Conservation (phyloP, 2,797 vertebrate species). For the Rhynchotus rufescens region DNA sequence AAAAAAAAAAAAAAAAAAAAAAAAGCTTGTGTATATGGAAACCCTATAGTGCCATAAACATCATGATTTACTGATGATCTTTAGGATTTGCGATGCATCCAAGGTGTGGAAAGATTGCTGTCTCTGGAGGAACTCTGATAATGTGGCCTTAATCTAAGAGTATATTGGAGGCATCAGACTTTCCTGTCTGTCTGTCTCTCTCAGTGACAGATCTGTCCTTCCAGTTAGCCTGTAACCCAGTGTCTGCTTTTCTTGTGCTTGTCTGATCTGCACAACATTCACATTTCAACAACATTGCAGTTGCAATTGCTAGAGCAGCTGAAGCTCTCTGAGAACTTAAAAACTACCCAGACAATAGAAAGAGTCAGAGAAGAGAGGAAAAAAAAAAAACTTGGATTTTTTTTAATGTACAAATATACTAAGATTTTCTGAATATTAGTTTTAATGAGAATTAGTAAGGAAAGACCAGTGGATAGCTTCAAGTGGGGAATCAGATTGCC, state of each 20-base stretch:
- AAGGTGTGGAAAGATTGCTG: background rate
- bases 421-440: background rate
- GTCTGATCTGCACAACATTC: background rate
- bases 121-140: background rate
- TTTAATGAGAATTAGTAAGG: background rate
- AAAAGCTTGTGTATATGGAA: background rate
- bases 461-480: background rate
- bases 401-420: background rate
- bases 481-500: accelerated
- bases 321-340: background rate
- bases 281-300: background rate
- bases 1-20: background rate
- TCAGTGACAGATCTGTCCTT: background rate
- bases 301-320: background rate
- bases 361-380: background rate
- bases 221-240: background rate
- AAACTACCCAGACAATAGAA: accelerated
- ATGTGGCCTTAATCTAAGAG: background rate
- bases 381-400: background rate
- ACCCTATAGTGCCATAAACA: no score
- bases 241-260: background rate
- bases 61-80: no score
- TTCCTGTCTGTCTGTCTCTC: background rate
- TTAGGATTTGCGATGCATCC: background rate
- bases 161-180: accelerated